phyloP scores from a whole-genome alignment of 1,140 invertebrate species.

The Panulirus ornatus region DNA sequence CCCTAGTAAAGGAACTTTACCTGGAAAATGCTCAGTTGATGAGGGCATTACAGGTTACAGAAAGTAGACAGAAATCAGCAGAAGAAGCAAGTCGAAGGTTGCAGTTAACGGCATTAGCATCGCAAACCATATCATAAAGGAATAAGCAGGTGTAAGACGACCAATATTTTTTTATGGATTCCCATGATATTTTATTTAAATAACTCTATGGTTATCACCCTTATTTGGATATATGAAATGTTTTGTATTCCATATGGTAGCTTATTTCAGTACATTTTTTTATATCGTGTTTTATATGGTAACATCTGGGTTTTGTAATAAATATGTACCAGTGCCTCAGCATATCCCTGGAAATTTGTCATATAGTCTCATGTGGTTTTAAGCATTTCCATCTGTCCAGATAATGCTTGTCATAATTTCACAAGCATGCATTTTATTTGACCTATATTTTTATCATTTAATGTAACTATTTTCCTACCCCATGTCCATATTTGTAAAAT shows the following conservation, averaged over 20 bases:
- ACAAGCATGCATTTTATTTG: neutral
- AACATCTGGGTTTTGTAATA: no score
- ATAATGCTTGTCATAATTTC: neutral
- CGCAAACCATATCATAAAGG: conserved; percentile 36
- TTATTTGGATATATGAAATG: no score
- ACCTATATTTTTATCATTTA: conserved; percentile 2
- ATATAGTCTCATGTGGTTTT: conserved; percentile 6
- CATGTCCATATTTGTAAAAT: conserved; percentile 2
- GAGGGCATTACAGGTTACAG: conserved; percentile 60
- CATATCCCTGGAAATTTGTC: conserved; percentile 15
- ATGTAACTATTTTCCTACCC: conserved; percentile 3
- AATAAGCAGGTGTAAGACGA: no score
- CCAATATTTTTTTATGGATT: no score
- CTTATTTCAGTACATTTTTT: no score
- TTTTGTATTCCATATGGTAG: no score
- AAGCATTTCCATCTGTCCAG: conserved; percentile 1
- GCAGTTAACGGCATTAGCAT: conserved; percentile 38
- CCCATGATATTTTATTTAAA: no score
- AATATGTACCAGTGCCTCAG: conserved; percentile 29
- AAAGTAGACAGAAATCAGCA: conserved; percentile 58
- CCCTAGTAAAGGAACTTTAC: conserved; percentile 60
- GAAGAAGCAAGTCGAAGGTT: conserved; percentile 45
- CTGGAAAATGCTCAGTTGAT: conserved; percentile 65
- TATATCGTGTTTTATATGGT: no score
- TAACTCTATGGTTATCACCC: no score